These are phyloP conservation scores for Ara ararauna DNA, from an alignment of 2,797 vertebrate species.

Conservation along the genomic window DNA sequence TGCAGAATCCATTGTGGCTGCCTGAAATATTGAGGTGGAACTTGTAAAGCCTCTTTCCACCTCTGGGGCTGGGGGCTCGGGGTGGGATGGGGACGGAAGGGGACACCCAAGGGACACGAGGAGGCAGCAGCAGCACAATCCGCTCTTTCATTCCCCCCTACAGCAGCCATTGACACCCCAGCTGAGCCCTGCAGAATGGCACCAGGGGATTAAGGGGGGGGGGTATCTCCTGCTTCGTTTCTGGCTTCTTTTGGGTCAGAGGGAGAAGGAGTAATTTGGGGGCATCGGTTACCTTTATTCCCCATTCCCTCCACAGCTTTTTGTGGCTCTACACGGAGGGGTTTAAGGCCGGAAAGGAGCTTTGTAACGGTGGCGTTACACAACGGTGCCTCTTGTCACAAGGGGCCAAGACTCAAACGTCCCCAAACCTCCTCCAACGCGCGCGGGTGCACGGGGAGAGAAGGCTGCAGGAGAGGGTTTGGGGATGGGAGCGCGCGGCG, in stretches of 20 bases:
- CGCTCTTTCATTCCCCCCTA: neutral
- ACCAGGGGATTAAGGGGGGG: neutral
- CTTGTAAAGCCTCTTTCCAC: conserved; percentile 3
- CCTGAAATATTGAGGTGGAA: conserved; percentile 45
- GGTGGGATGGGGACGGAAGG: neutral
- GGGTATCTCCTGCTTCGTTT: neutral
- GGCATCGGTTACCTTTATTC: neutral
- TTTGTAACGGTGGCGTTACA: neutral
- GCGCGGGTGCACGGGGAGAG: no score
- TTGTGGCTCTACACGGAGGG: no score
- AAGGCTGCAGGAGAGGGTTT: neutral
- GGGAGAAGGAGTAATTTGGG: neutral
- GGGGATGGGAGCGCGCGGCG: fast-evolving
- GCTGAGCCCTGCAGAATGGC: fast-evolving
- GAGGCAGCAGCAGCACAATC: neutral
- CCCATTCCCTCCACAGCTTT: neutral
- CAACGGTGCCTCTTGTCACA: neutral
- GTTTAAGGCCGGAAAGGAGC: neutral
- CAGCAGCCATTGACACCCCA: neutral
- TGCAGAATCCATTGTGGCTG: conserved; percentile 13
- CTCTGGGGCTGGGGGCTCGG: neutral
- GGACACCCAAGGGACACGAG: neutral
- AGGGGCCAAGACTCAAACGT: neutral
- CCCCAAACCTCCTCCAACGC: neutral
- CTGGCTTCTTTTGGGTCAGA: neutral